A percentile compares a stretch with the other conserved stretches of the same genome.
These are phyloP conservation scores for Myripristis jacobus DNA, from an alignment of 2,797 vertebrate species.

Conservation along the genomic window DNA sequence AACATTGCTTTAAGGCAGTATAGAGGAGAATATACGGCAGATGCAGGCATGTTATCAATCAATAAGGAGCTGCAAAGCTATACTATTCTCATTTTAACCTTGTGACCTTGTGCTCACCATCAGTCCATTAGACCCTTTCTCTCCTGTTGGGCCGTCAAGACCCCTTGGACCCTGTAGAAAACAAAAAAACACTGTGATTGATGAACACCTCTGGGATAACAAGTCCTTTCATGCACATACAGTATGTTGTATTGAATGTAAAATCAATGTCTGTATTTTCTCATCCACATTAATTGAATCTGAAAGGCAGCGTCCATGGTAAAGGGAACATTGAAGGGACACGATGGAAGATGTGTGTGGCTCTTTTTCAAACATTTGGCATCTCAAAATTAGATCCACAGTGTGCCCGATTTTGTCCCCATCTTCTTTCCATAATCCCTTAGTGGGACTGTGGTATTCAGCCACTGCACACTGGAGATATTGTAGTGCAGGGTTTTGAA, in stretches of 20 bases:
- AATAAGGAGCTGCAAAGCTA: neutral
- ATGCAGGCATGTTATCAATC: neutral
- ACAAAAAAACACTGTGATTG: conserved; percentile 16
- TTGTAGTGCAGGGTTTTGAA: conserved; percentile 47
- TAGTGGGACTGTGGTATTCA: conserved; percentile 8
- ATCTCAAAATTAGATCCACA: conserved; percentile 27
- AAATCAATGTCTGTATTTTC: conserved; percentile 40
- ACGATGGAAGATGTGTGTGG: conserved; percentile 41
- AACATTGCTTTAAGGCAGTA: conserved; percentile 6
- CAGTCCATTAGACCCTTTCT: conserved; percentile 71
- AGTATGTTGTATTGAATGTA: conserved; percentile 13
- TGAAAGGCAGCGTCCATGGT: conserved; percentile 26
- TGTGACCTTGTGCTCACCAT: conserved; percentile 70
- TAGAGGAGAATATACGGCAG: neutral
- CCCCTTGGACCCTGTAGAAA: conserved; percentile 77
- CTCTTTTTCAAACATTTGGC: conserved; percentile 57
- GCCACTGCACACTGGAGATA: conserved; percentile 54
- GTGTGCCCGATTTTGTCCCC: conserved; percentile 41
- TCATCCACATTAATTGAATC: conserved; percentile 24
- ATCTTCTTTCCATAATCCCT: conserved; percentile 43
- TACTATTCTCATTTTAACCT: conserved; percentile 9
- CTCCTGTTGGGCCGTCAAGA: conserved; percentile 75
- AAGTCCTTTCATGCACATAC: conserved; percentile 25
- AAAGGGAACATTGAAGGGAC: conserved; percentile 32
- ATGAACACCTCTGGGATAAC: conserved; percentile 21